These are phyloP conservation scores for Tachina fera DNA, from an alignment of 2,888 invertebrate species.

Conservation along the genomic window DNA sequence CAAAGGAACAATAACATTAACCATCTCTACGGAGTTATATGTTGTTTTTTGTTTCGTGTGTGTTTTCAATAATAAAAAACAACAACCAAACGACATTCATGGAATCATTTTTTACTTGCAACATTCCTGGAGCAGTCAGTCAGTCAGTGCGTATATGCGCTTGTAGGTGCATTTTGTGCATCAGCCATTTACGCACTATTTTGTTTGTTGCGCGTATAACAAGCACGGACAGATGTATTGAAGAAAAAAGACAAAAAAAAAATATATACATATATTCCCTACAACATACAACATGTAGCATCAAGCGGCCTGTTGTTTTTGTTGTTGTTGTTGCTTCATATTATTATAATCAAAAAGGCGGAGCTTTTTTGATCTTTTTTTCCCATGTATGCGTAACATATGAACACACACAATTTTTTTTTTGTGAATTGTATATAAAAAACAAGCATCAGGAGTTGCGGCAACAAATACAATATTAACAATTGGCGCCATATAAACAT, in stretches of 20 bases:
- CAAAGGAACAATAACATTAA: slow-evolving; percentile 50
- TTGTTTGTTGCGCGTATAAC: slow-evolving; percentile 62
- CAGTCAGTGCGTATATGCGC: slow-evolving; percentile 19
- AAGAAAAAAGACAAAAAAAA: slow-evolving; percentile 60
- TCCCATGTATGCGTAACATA: slow-evolving; percentile 69
- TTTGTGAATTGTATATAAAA: slow-evolving; percentile 35
- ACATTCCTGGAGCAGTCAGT: slow-evolving; percentile 33
- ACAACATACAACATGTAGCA: slow-evolving; percentile 28
- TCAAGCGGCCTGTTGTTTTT: not conserved
- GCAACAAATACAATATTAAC: slow-evolving; percentile 51
- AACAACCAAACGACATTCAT: slow-evolving; percentile 46
- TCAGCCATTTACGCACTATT: slow-evolving; percentile 68
- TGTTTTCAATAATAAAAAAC: slow-evolving; percentile 4
- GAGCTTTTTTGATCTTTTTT: slow-evolving; percentile 82
- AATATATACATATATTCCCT: slow-evolving; percentile 17
- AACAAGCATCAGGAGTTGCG: slow-evolving; percentile 42
- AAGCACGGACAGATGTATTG: slow-evolving; percentile 61
- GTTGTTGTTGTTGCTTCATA: slow-evolving; percentile 19
- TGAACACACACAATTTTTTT: slow-evolving; percentile 63
- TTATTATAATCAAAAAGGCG: slow-evolving; percentile 79
- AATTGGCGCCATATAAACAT: slow-evolving; percentile 74
- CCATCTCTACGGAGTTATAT: slow-evolving; percentile 42
- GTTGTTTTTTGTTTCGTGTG: not conserved
- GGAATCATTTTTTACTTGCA: slow-evolving; percentile 47
- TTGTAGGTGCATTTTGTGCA: slow-evolving; percentile 61